Evolutionary conservation across 2,888 invertebrate species (phyloP).

Genomic region (Troides helena): DNA sequence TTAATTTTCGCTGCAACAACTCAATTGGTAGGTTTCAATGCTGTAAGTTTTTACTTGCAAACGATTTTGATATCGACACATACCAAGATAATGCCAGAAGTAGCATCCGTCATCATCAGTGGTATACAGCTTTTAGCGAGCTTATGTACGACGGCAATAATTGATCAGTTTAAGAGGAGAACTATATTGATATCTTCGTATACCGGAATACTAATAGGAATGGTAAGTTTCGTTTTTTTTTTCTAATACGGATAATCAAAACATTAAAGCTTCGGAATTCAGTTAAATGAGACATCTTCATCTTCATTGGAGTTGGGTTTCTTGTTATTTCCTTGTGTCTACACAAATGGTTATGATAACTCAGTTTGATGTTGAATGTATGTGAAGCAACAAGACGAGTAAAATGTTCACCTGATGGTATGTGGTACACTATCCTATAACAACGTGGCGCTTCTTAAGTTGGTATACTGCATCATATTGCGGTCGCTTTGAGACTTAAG

Average conservation of each 20-base stretch:
- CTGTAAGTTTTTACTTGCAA: constrained; percentile 52
- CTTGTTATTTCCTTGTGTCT: too few relatives aligned
- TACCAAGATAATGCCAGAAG: constrained; percentile 47
- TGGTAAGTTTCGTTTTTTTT: constrained; percentile 37
- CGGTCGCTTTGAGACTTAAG: too few relatives aligned
- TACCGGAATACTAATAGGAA: constrained; percentile 40
- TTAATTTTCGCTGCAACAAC: constrained; percentile 35
- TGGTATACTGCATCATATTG: too few relatives aligned
- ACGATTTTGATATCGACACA: constrained; percentile 51
- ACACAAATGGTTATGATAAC: too few relatives aligned
- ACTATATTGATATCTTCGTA: constrained; percentile 38
- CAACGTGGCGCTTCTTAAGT: too few relatives aligned
- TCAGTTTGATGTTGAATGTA: too few relatives aligned
- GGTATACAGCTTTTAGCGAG: constrained; percentile 50
- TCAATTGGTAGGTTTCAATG: constrained; percentile 49
- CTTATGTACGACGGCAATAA: constrained; percentile 43
- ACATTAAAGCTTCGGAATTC: too few relatives aligned
- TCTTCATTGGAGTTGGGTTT: too few relatives aligned
- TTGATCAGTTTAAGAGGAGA: constrained; percentile 48
- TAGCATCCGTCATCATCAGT: constrained; percentile 51
- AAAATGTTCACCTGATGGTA: too few relatives aligned
- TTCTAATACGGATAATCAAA: neutral
- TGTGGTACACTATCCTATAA: too few relatives aligned
- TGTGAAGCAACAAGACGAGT: too few relatives aligned
- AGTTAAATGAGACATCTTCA: too few relatives aligned